Conservation (phyloP, 2,113 vertebrate species). For the Mormyrus iriodes region DNA sequence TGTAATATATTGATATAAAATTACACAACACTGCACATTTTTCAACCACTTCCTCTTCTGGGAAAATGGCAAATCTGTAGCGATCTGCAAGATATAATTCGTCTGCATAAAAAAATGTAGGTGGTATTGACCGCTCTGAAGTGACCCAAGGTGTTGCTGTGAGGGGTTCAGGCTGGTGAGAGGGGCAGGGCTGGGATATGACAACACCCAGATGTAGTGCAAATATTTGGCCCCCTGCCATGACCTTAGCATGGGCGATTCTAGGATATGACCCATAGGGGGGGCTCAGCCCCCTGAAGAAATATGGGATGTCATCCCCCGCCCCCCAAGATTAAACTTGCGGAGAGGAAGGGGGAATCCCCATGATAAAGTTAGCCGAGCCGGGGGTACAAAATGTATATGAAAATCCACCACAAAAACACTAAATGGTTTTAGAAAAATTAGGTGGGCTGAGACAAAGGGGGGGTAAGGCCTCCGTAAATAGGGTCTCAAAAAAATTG, state of each 20-base stretch:
- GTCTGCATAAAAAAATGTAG: neutral
- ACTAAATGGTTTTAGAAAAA: neutral
- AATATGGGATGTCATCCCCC: neutral
- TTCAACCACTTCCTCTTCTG: neutral
- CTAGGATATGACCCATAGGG: neutral
- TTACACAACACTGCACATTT: neutral
- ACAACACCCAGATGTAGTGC: neutral
- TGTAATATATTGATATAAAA: neutral
- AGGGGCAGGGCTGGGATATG: neutral
- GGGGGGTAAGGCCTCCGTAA: too few species aligned
- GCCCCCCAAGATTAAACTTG: neutral
- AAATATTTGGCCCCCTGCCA: neutral
- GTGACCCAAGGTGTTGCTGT: neutral
- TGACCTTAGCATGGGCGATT: neutral
- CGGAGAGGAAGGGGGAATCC: neutral
- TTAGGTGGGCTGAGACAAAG: too few species aligned
- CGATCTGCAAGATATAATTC: neutral
- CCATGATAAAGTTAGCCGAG: neutral
- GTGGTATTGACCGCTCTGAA: neutral
- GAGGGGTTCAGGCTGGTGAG: neutral
- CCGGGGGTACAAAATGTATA: neutral
- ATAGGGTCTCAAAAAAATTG: too few species aligned
- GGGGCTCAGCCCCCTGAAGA: neutral
- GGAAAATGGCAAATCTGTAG: neutral
- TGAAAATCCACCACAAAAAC: neutral